Base-by-base conservation (phyloP, 2,797 vertebrate species). In the Danio choprae region DNA sequence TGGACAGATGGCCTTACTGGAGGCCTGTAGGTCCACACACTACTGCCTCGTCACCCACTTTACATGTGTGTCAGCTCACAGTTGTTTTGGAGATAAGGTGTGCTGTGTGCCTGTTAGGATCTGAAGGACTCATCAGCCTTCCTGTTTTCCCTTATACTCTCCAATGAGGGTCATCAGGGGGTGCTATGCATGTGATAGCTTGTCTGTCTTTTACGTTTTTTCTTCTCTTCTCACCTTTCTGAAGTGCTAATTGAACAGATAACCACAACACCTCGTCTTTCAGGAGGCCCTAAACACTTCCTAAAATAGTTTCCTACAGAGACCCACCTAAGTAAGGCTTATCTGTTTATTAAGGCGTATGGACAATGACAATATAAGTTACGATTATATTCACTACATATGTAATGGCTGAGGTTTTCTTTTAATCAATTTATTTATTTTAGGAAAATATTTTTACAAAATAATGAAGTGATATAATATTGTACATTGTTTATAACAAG, bases 201-300 rank as follows among this genome's bases (percentile, higher is more conserved):
- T 82, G 77, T 81, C 53, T 83, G 77, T 83, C 73, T 83, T 44
- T 83, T 80, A 83, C 38, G 68, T 86, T 87, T 77, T 79, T 81
- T 71, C 38, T 62, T 56, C 73, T 79, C 55, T 86, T 86, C 87
- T 82, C 84, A 56, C 89, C 78, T 81, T 55, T 63, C 43, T 38
- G 81, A 90, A 81, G 87, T 90, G 89, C 88, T 88, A 92, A 91
- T 90, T 90, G 79, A 63, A 90, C 87, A 80, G 83, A 84, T 75
- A 70, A 80, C 50, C 62, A 68, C 77, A 85, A 55, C 62, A 65
- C 83, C 50, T 85, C 77, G 81, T 36, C 83, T 79, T 85, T 69
- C 82, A 41, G 55, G 73, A 84, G 48, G n/a, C 48, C 20, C 43
- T 0, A 46, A 73, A 60, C 55, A 77, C 79, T 80, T 72, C 79